Base-by-base conservation (phyloP, 2,888 invertebrate genomes). In the Taphrorychus bicolor region DNA sequence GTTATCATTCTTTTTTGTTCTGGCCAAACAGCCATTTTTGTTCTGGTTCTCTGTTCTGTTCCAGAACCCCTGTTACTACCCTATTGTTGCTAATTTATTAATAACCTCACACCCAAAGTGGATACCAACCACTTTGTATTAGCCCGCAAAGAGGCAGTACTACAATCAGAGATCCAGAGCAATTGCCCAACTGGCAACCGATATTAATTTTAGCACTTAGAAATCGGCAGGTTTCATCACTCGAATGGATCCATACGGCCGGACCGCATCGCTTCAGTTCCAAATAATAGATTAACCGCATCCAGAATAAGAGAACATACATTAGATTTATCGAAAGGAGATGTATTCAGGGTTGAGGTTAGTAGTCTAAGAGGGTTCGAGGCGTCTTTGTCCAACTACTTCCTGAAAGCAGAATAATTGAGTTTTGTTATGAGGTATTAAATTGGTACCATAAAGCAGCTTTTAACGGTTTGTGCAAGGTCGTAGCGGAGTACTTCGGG, bases 381-480 rank as follows among this genome's bases (percentile, higher is more conserved):
- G 32, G 11, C 3, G 32, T 32, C 32, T 32, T 11, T 32, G 3
- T 32, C 3, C 3, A 32, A 32, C n/a, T n/a, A n/a, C n/a, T n/a
- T n/a, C n/a, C n/a, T n/a, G n/a, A n/a, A n/a, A n/a, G n/a, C n/a
- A n/a, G n/a, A n/a, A 32, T 3, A 32, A 9, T 32, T 32, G 9
- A 3, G 32, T 32, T 32, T 32, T 32, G 11, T 32, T 32, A n/a
- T n/a, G n/a, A n/a, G n/a, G n/a, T 63, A 65, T 59, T 59, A 65
- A 59, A 59, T 65, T 53, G 65, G 45, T 45, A 17, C 53, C 53
- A 17, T 59, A 54, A 65, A 59, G 65, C 32, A 65, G 51, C 59
- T 59, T 51, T 65, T 64, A 52, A 23, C 23, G 14, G 52, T 52
- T 64, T 64, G 11, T 54, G 59, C 48, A 17, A 59, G 51, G 40